A percentile compares a stretch with the other conserved stretches of the same genome.
Conservation (phyloP, 2,888 invertebrate genomes). For the Drosophila borealis region DNA sequence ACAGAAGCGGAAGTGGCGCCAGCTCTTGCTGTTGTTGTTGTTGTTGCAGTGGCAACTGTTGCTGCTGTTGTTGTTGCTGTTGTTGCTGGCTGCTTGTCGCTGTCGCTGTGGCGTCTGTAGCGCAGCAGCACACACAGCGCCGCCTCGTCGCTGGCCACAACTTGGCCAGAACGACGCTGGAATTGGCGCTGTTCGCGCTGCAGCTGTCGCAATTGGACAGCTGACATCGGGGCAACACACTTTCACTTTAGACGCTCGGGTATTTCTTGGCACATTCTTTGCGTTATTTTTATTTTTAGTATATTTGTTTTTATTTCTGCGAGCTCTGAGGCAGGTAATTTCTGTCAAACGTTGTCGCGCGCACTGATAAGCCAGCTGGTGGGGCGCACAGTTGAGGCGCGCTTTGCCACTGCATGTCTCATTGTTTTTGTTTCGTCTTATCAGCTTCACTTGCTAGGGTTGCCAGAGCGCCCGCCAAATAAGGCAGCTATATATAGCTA, state of each 20-base stretch:
- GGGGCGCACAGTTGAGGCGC: constrained; percentile 30
- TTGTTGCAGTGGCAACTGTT: constrained; percentile 20
- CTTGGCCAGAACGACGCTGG: constrained; percentile 79
- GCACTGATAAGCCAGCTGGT: constrained; percentile 54
- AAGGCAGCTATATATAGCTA: constrained; percentile 28
- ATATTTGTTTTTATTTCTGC: constrained; percentile 4
- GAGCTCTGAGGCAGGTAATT: constrained; percentile 46
- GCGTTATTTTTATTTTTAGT: constrained; percentile 6
- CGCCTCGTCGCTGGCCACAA: constrained; percentile 76
- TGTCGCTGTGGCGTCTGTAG: constrained; percentile 61
- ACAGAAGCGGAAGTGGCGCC: constrained; percentile 55
- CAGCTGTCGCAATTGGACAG: constrained; percentile 12
- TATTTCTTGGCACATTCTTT: constrained; percentile 14
- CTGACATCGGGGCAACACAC: constrained; percentile 37
- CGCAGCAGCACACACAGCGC: constrained; percentile 76
- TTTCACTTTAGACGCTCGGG: constrained; percentile 31
- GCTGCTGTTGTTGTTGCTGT: constrained; percentile 10
- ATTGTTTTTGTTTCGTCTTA: constrained; percentile 45
- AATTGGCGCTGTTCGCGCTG: constrained; percentile 35
- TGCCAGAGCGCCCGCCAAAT: constrained; percentile 32
- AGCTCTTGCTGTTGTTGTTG: constrained; percentile 17
- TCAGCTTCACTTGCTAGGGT: constrained; percentile 52
- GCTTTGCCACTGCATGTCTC: constrained; percentile 35
- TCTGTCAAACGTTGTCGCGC: constrained; percentile 42
- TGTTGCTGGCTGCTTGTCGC: constrained; percentile 21